Base-by-base conservation (phyloP, 2,113 vertebrate genomes). In the Pseudorasbora parva region DNA sequence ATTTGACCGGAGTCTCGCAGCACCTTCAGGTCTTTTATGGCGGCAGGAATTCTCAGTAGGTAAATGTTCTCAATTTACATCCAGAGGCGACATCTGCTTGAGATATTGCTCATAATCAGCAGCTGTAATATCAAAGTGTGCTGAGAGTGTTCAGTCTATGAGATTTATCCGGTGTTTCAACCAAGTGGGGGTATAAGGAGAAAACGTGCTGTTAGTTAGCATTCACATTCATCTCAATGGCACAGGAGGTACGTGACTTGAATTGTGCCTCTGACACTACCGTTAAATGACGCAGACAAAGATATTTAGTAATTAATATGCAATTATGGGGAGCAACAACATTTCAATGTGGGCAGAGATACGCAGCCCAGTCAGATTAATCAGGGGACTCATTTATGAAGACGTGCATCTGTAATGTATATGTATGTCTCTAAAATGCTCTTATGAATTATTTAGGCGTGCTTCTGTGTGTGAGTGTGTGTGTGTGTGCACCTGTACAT, bases 91-190 rank as follows among this genome's bases (percentile, higher is more conserved):
- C 43, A 14, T 49, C 71, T 73, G 45, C 45, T 25, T 73, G 71
- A 73, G n/a, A 73, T 73, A 25, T 73, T 73, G 71, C 71, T 47
- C 71, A 9, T 73, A 73, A 73, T 73, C 71, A 49, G n/a, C 71
- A 49, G n/a, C 71, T 47, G 43, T 2, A 73, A 49, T 73, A 73
- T 47, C 37, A 73, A 49, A 49, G 45, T 15, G 6, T 12, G 12
- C 43, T 25, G 69, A 27, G 69, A 23, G 23, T 1, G 10, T 73
- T 47, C 69, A 47, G 43, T 27, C 69, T 49, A 9, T 49, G 47
- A 73, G 71, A 49, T 27, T 73, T 49, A 73, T 15, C n/a, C 23
- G 27, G 43, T 27, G 60, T 64, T 60, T 60, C 59, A 21, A 12
- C 21, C 59, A 56, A 56, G 21, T 43, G 21, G 9, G 68, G 23